Percentiles rank a stretch among this genome's conserved stretches.
These are phyloP conservation scores for Acanthosepion pharaonis DNA, from an alignment of 2,888 invertebrate species.

Conservation along the genomic window DNA sequence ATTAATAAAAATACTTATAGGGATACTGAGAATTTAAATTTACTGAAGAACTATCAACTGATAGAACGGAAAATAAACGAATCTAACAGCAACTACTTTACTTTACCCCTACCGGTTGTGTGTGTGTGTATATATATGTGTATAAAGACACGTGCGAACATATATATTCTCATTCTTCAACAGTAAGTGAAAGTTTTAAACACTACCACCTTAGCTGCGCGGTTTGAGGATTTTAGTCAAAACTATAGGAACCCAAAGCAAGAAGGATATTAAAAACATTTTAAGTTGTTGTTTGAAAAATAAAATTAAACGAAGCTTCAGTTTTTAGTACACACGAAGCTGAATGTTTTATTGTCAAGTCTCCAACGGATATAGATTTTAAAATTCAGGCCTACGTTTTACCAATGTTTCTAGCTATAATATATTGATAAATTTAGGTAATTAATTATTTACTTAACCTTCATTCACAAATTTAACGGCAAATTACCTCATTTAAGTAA, in stretches of 20 bases:
- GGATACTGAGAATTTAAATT: no score
- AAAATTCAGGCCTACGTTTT: no score
- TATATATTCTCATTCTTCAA: neutral
- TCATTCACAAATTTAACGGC: no score
- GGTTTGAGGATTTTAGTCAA: neutral
- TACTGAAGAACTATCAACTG: neutral
- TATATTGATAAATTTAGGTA: no score
- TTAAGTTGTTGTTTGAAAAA: neutral
- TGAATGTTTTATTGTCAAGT: neutral
- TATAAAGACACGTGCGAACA: neutral
- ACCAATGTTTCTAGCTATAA: no score
- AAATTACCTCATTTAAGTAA: no score
- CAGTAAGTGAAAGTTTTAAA: neutral
- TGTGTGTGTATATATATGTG: no score
- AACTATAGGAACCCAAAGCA: neutral
- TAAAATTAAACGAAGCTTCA: neutral
- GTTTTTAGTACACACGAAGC: neutral
- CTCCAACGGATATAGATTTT: neutral
- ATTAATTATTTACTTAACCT: no score
- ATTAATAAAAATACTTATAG: no score
- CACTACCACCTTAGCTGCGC: neutral
- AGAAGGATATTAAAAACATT: no score
- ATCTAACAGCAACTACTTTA: neutral
- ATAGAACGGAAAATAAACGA: neutral
- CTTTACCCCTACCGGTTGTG: no score